Evolutionary conservation across 2,888 invertebrate genomes (phyloP), one percentile per base, ranked within the genome.

Genomic region (Clistopyga incitator): DNA sequence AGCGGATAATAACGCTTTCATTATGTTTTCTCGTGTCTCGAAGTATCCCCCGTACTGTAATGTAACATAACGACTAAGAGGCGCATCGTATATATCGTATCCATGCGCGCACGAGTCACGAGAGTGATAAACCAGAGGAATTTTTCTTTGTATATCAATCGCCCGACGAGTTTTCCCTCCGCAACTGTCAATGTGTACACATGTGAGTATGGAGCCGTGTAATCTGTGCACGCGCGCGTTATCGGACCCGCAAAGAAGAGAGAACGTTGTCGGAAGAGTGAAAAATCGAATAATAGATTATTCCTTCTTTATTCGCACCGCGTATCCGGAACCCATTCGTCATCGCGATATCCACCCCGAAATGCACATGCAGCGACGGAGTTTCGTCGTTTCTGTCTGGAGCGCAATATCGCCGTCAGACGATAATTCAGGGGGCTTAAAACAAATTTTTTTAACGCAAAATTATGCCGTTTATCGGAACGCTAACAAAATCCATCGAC

Each of bases 1-100:
- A n/a, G 2, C 54, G 47, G 15, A 77, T 68, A 77, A 77, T 77
- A 59, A 56, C 67, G 50, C 47, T 29, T 68, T 45, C 47, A 67
- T 77, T 77, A 56, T 70, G 15, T 68, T 78, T 18, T 59, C 50
- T 15, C 59, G 47, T 13, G 45, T 61, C 47, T 42, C 34, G 59
- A 76, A 54, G 64, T 15, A 67, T 45, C 45, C 23, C n/a, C 11
- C 25, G 11, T 42, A 42, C 38, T 67, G 10, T 52, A 45, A n/a
- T 15, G 29, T 42, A 20, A 11, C 38, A 15, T 42, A 67, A 65
- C 45, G n/a, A 45, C 10, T 25, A 50, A 47, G 38, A 18, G 23
- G 18, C 6, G 64, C 25, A n/a, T 65, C 42, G 25, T 68, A 45
- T 38, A 10, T 38, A 38, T 38, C 38, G 38, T 38, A 38, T 38